Evolutionary conservation across 2,888 invertebrate genomes (phyloP), one percentile per base, ranked within the genome.

Genomic region (Crocallis elinguaria): DNA sequence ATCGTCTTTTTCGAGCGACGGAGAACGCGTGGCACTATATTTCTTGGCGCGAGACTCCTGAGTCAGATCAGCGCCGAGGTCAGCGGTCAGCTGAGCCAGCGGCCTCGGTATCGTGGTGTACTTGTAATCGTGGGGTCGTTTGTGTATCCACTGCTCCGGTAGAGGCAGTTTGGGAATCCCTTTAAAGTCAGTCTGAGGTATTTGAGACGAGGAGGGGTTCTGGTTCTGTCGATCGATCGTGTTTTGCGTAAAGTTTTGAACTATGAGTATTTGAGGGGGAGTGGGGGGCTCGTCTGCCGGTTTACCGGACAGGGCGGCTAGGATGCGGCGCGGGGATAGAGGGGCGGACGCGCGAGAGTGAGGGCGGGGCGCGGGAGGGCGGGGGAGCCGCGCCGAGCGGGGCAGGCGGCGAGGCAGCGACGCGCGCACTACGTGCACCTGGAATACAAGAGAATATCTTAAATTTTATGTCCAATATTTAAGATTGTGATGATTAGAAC

Each of bases 1-100:
- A 1, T 92, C 92, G 86, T 92, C 92, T 62, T 90, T 91, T 53
- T 92, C 92, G n/a, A 92, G 66, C 0, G 92, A 92, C 0, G 92
- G 92, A 0, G 92, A 92, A 7, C 92, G 69, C 0, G 92, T 91
- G 0, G 87, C 91, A 46, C 92, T 90, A 59, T 68, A 90, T 53
- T 87, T 89, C 49, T 86, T 88, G 1, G 83, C 75, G n/a, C 84
- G 72, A 0, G 79, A 67, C 42, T 85, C 88, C 35, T 83, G 81
- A 1, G 67, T 68, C 30, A 86, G 60, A 30, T 88, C 88, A 0
- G 80, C 79, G 5, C 84, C 86, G 9, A 88, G 50, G 52, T 86
- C 88, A 0, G 82, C 73, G 41, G 70, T 77, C 5, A 81, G 70
- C 61, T 89, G 86, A 0, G 83, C 87, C 11, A 92, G 53, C 0